Base-by-base conservation (phyloP, 1,140 invertebrate species). In the Leguminivora glycinivorella region DNA sequence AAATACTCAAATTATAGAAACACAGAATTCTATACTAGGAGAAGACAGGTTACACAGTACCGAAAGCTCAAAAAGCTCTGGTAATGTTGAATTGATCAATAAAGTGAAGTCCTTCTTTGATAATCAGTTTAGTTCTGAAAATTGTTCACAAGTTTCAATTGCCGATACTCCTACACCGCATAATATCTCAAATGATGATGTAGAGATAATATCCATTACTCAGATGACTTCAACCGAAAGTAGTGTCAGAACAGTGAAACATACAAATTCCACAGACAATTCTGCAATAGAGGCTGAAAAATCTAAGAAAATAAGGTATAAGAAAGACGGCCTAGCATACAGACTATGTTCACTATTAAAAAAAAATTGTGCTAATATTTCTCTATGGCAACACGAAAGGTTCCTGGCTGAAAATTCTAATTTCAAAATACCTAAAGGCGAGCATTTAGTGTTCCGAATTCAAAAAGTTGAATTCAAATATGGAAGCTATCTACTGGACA, bases 361-460 rank as follows among this genome's bases (percentile, higher is more conserved):
- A 81, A 91, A 89, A 79, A 83, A 85, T 76, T 84, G 82, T 67
- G 78, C 84, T 0, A 80, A 70, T 69, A 68, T 83, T 68, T 82
- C 76, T 74, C 71, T 91, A 47, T 91, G 89, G 89, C 82, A 89
- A 70, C 84, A 91, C 72, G 89, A 91, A 68, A 78, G 75, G 70
- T 91, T 82, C 76, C 75, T 91, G 67, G 87, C 84, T 1, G 79
- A 72, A 63, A 88, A 84, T 76, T 88, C 84, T 5, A 89, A 85
- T 73, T 89, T 89, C 75, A 63, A 84, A 1, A 82, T 89, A 24
- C 87, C 87, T 1, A 89, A 83, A 77, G 81, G 74, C 66, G 75
- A 82, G 52, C 76, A 78, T 73, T 26, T 71, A n/a, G 66, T 76
- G 5, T 87, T 83, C 52, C 74, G 75, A 70, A 80, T 89, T 70